These are phyloP conservation scores for Ichneumon xanthorius DNA, from an alignment of 2,888 invertebrate species.

Conservation along the genomic window DNA sequence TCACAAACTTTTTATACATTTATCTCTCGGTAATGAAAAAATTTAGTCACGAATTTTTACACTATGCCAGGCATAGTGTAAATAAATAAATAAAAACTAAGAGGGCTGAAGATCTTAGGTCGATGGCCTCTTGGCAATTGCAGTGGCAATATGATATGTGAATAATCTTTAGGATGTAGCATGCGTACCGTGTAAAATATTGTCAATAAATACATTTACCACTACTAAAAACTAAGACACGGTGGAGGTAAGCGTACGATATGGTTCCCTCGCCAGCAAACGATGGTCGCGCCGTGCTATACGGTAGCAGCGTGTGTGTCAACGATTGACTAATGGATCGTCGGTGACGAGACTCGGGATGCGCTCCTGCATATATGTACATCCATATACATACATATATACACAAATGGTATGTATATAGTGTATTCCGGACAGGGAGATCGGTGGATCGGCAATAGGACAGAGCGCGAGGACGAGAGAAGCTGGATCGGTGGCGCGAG, in stretches of 20 bases:
- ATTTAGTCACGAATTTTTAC: too few species aligned
- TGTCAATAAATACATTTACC: too few species aligned
- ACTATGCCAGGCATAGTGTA: too few species aligned
- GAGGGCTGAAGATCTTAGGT: too few species aligned
- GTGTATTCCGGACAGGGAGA: slow-evolving; percentile 65
- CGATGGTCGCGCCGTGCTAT: slow-evolving; percentile 13
- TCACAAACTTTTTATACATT: too few species aligned
- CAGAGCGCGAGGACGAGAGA: slow-evolving; percentile 42
- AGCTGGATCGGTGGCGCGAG: slow-evolving; percentile 35
- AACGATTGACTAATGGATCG: slow-evolving; percentile 80
- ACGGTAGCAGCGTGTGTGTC: slow-evolving; percentile 72
- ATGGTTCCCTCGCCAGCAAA: slow-evolving; percentile 9
- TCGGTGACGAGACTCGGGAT: slow-evolving; percentile 71
- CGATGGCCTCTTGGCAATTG: too few species aligned
- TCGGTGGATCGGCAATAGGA: slow-evolving; percentile 66
- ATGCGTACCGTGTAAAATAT: too few species aligned
- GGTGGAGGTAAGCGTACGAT: neutral
- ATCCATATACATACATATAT: neutral
- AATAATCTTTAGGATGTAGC: too few species aligned
- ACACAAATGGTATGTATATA: slow-evolving; percentile 29
- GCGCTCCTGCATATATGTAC: slow-evolving; percentile 46
- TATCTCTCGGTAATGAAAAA: too few species aligned
- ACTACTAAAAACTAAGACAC: neutral
- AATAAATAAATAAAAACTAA: too few species aligned
- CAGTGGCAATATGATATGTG: too few species aligned